Percentiles rank a stretch among this genome's conserved stretches.
Conservation (phyloP, 2,113 vertebrate genomes). For the Chrysemys picta region DNA sequence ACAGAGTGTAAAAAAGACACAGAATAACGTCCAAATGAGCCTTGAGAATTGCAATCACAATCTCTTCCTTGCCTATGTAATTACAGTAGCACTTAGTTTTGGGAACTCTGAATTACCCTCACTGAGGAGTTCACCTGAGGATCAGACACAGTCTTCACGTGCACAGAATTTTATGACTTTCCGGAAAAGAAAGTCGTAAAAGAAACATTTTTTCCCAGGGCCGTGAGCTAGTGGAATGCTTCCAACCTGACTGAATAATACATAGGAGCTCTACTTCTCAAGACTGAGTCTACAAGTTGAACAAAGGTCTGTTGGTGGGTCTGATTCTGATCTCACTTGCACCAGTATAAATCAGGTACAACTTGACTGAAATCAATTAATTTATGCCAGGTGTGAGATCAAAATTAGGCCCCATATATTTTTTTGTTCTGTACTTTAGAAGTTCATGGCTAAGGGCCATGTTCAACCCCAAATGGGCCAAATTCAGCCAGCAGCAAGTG, state of each 20-base stretch:
- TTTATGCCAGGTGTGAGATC: rapidly evolving
- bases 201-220: neutral
- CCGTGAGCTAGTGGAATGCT: neutral
- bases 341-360: rapidly evolving
- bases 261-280: neutral
- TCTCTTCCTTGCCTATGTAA: neutral
- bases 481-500: rapidly evolving
- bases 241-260: neutral
- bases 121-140: neutral
- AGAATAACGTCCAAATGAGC: neutral
- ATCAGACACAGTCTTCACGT: neutral
- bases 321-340: rapidly evolving
- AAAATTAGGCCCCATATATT: rapidly evolving
- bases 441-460: rapidly evolving
- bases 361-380: neutral
- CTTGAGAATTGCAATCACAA: rapidly evolving
- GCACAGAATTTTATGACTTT: neutral
- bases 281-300: neutral
- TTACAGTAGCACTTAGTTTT: neutral
- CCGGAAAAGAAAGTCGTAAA: neutral
- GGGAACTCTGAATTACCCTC: neutral
- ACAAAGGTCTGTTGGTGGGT: neutral
- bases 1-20: neutral
- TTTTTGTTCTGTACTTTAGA: neutral
- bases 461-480: neutral